These are phyloP conservation scores for Diachasma alloeum DNA, from an alignment of 1,140 invertebrate genomes.

Conservation along the genomic window DNA sequence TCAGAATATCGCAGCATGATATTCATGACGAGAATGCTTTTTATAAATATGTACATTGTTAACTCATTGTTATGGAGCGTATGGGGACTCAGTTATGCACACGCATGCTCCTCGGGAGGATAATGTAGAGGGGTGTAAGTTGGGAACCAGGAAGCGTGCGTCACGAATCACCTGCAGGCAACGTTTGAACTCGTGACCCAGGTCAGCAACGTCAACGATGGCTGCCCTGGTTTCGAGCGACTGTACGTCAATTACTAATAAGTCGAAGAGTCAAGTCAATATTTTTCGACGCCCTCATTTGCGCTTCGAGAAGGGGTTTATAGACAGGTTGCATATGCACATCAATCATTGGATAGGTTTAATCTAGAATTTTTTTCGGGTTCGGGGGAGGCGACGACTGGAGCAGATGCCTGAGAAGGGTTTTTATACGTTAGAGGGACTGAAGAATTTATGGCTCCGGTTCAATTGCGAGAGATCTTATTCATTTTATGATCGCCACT, in stretches of 20 bases:
- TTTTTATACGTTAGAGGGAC: too few species aligned
- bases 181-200: conserved; percentile 36
- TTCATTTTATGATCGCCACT: too few species aligned
- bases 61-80: conserved; percentile 7
- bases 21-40: neutral
- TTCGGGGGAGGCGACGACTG: too few species aligned
- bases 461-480: too few species aligned
- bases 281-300: neutral
- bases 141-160: conserved; percentile 13
- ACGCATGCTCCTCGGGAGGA: neutral
- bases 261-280: neutral
- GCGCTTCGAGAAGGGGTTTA: neutral
- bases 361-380: too few species aligned
- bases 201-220: conserved; percentile 38
- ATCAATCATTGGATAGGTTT: neutral
- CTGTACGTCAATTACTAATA: neutral
- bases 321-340: too few species aligned
- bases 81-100: neutral
- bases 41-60: conserved; percentile 20
- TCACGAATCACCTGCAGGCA: conserved; percentile 45
- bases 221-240: neutral
- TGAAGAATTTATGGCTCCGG: too few species aligned
- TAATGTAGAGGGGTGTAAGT: neutral
- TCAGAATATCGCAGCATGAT: neutral
- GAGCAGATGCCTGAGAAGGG: too few species aligned